Conservation (phyloP, 2,888 invertebrate genomes). For the Scaeva pyrastri region DNA sequence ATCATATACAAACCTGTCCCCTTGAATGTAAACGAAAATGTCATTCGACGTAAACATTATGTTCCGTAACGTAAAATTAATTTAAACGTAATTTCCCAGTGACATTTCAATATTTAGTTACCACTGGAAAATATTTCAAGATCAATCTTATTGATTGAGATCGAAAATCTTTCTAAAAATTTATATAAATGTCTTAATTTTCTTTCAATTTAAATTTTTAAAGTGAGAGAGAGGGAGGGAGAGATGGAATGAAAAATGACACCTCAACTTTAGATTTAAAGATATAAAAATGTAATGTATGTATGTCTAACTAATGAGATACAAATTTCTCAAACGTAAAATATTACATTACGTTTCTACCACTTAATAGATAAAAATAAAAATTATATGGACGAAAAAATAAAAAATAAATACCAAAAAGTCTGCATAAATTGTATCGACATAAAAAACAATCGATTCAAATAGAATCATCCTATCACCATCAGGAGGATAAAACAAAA, state of each 20-base stretch:
- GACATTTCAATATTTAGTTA: slow-evolving; percentile 31
- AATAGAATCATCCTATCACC: background rate
- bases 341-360: slow-evolving; percentile 49
- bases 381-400: background rate
- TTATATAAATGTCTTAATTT: slow-evolving; percentile 64
- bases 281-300: background rate
- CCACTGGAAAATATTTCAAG: slow-evolving; percentile 24
- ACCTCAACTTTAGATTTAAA: background rate
- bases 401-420: background rate
- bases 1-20: slow-evolving; percentile 35
- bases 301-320: slow-evolving; percentile 12
- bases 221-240: too few relatives aligned
- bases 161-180: background rate
- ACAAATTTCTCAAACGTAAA: slow-evolving; percentile 21
- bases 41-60: background rate
- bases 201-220: background rate
- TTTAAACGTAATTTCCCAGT: background rate
- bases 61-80: background rate
- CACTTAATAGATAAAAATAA: slow-evolving; percentile 35
- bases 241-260: slow-evolving; percentile 56
- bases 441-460: background rate
- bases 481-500: slow-evolving; percentile 11
- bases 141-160: slow-evolving; percentile 55
- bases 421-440: slow-evolving; percentile 37
- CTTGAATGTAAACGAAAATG: background rate